These are phyloP conservation scores for Eidolon dupreanum DNA, from an alignment of 2,797 vertebrate genomes.

Conservation along the genomic window DNA sequence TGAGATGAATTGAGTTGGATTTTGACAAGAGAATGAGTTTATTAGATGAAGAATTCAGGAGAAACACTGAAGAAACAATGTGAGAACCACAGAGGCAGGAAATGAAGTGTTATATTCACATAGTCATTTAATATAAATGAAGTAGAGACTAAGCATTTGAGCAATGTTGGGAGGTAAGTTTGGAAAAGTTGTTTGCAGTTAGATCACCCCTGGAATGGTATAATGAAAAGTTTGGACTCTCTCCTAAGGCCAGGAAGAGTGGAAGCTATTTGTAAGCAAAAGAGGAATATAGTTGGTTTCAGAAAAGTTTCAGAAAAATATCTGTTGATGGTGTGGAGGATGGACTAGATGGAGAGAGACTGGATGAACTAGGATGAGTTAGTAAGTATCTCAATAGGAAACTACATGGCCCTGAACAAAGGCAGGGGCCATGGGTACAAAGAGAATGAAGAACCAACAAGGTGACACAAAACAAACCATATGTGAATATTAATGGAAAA, in stretches of 20 bases:
- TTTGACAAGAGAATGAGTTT: neutral
- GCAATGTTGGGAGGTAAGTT: neutral
- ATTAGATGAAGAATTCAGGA: neutral
- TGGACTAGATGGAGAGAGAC: neutral
- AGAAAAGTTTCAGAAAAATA: slow-evolving; percentile 42
- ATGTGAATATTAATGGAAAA: neutral
- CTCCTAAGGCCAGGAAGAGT: neutral
- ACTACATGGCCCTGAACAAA: neutral
- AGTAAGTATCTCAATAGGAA: neutral
- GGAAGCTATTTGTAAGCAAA: neutral
- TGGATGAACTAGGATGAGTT: neutral
- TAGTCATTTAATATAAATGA: neutral
- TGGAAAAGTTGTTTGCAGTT: neutral
- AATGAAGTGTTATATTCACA: neutral
- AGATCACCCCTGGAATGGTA: neutral
- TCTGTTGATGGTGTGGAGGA: neutral
- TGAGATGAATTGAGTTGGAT: neutral
- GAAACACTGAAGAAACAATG: neutral
- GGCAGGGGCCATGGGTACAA: neutral
- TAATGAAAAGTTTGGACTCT: neutral
- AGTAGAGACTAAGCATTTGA: neutral
- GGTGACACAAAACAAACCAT: neutral
- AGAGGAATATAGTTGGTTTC: neutral
- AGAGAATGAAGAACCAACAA: neutral
- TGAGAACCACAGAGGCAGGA: neutral